phyloP scores from a whole-genome alignment of 2,888 invertebrate genomes.

The Cheilosia vernalis region DNA sequence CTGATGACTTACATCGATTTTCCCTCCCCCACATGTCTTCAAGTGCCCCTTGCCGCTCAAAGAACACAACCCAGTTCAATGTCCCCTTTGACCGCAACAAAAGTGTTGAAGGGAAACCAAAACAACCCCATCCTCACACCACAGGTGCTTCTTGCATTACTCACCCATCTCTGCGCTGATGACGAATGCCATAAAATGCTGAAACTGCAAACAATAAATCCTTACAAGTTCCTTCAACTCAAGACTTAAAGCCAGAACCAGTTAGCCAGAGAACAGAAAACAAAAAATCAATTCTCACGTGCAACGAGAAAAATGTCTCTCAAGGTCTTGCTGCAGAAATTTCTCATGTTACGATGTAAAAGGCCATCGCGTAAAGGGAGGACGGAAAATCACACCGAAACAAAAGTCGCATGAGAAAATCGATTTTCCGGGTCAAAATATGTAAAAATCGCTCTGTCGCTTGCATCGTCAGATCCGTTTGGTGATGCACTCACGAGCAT shows the following conservation, averaged over 20 bases:
- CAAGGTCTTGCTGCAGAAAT: too few relatives aligned
- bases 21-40: background rate
- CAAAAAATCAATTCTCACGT: constrained; percentile 26
- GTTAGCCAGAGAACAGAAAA: constrained; percentile 7
- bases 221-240: constrained; percentile 59
- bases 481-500: constrained; percentile 36
- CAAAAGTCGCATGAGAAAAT: constrained; percentile 47
- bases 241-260: constrained; percentile 17
- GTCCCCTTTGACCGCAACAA: constrained; percentile 8
- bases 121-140: constrained; percentile 16
- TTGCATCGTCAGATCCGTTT: constrained; percentile 25
- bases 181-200: background rate
- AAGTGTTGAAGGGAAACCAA: background rate
- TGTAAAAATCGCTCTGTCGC: constrained; percentile 1
- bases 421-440: constrained; percentile 67
- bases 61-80: constrained; percentile 1
- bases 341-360: too few relatives aligned
- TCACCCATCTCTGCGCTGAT: background rate
- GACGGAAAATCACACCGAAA: constrained; percentile 11
- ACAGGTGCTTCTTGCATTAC: background rate
- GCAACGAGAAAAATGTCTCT: background rate
- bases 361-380: background rate
- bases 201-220: constrained; percentile 52
- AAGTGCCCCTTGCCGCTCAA: background rate
- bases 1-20: background rate